phyloP scores from a whole-genome alignment of 1,140 invertebrate species.

The Zaprionus capensis region DNA sequence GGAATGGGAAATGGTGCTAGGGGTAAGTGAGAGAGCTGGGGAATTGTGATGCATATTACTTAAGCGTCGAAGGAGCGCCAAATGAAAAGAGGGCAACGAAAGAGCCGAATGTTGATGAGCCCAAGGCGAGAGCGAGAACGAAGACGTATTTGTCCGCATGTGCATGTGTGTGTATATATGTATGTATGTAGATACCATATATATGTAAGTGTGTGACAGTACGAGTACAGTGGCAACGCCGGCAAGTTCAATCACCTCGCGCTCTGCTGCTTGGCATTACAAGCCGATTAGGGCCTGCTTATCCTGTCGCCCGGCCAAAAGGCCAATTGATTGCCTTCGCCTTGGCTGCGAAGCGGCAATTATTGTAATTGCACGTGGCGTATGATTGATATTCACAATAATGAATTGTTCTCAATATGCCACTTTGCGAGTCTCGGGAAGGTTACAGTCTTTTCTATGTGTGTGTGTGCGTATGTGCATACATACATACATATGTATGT shows the following conservation, averaged over 20 bases:
- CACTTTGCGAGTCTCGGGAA: neutral
- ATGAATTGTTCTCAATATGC: constrained; percentile 22
- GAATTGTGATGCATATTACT: constrained; percentile 42
- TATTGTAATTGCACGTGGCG: constrained; percentile 38
- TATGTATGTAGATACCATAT: neutral
- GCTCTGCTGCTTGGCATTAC: constrained; percentile 36
- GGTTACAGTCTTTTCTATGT: neutral
- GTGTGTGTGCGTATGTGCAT: neutral
- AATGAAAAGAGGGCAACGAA: constrained; percentile 13
- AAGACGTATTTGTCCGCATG: constrained; percentile 11
- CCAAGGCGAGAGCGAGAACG: constrained; percentile 3
- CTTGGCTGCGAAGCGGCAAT: constrained; percentile 22
- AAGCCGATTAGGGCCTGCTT: constrained; percentile 39
- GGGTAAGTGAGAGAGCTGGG: neutral
- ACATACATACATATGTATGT: neutral
- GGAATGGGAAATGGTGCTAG: neutral
- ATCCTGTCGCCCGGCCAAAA: constrained; percentile 42
- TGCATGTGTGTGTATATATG: neutral
- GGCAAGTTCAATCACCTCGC: constrained; percentile 50
- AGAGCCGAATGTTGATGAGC: constrained; percentile 15
- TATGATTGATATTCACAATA: constrained; percentile 45
- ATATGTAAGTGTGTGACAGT: neutral
- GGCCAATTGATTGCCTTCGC: constrained; percentile 41
- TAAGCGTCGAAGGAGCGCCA: constrained; percentile 24
- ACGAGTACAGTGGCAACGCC: constrained; percentile 35